A percentile compares a stretch with the other conserved stretches of the same genome.
These are phyloP conservation scores for Nibea albiflora DNA, from an alignment of 2,113 vertebrate genomes.

Conservation along the genomic window DNA sequence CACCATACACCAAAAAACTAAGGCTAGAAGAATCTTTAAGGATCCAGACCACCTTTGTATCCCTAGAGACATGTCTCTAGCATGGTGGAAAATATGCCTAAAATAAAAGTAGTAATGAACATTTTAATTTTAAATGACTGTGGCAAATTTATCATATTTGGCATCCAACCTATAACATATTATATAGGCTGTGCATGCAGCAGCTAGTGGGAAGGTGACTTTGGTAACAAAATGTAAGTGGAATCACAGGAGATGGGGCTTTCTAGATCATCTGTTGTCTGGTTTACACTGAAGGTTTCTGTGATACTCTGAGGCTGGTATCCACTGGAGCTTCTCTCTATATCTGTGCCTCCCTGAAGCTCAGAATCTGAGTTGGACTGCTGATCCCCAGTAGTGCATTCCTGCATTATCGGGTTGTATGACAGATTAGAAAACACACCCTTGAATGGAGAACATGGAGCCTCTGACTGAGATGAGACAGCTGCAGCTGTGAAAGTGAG, in stretches of 20 bases:
- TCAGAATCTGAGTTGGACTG: neutral
- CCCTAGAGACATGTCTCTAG: neutral
- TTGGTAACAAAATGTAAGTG: constrained; percentile 53
- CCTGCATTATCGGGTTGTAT: constrained; percentile 22
- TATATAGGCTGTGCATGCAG: neutral
- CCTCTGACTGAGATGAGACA: neutral
- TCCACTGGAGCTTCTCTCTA: neutral
- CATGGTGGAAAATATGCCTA: neutral
- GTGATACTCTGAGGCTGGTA: constrained; percentile 42
- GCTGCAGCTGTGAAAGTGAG: neutral
- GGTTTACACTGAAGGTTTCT: neutral
- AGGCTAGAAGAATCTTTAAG: no score
- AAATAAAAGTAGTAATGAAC: neutral
- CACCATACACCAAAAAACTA: no score
- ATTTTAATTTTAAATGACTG: neutral
- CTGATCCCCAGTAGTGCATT: neutral
- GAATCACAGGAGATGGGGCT: constrained; percentile 29
- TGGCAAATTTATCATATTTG: neutral
- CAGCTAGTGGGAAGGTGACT: neutral
- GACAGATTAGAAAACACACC: constrained; percentile 35
- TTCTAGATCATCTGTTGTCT: neutral
- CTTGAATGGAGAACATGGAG: constrained; percentile 2
- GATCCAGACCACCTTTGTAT: neutral
- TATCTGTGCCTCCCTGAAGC: neutral
- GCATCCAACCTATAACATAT: neutral